Conservation (phyloP, 1,140 invertebrate genomes). For the Drosophila biarmipes region DNA sequence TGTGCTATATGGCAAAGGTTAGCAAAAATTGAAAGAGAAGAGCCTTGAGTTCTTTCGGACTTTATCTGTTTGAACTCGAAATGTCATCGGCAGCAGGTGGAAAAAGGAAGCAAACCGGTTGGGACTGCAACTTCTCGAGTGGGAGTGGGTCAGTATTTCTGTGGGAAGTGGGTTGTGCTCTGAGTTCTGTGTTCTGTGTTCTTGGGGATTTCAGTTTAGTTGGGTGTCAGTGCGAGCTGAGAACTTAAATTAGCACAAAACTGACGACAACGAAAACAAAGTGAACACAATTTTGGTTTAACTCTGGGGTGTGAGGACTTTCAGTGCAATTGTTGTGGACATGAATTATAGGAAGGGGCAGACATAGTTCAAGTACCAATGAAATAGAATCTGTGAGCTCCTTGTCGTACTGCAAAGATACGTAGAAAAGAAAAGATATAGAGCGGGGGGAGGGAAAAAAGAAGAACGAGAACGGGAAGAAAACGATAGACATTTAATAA, state of each 20-base stretch:
- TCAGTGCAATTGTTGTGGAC: slow-evolving; percentile 21
- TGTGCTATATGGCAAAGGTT: slow-evolving; percentile 35
- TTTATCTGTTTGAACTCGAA: slow-evolving; percentile 38
- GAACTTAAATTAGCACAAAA: slow-evolving; percentile 45
- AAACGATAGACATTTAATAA: slow-evolving; percentile 52
- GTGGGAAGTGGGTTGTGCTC: slow-evolving; percentile 29
- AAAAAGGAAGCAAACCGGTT: slow-evolving; percentile 42
- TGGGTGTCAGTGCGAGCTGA: slow-evolving; percentile 12
- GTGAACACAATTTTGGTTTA: slow-evolving; percentile 35
- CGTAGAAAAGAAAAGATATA: slow-evolving; percentile 64
- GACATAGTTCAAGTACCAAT: slow-evolving; percentile 79
- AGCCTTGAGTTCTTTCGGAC: slow-evolving; percentile 41
- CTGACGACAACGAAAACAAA: slow-evolving; percentile 25
- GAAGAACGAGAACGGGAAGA: slow-evolving; percentile 39
- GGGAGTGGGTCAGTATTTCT: slow-evolving; percentile 25
- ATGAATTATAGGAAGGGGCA: slow-evolving; percentile 19
- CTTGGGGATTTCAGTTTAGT: not conserved
- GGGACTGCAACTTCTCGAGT: slow-evolving; percentile 28
- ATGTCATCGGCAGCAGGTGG: slow-evolving; percentile 41
- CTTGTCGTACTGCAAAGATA: slow-evolving; percentile 84
- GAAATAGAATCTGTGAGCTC: slow-evolving; percentile 85
- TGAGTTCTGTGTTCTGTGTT: slow-evolving; percentile 2
- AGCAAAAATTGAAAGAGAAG: slow-evolving; percentile 24
- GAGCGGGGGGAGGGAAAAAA: slow-evolving; percentile 47
- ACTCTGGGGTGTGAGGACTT: slow-evolving; percentile 6